Evolutionary conservation across 2,113 vertebrate species (phyloP).

Genomic region (Pygoscelis antarcticus): DNA sequence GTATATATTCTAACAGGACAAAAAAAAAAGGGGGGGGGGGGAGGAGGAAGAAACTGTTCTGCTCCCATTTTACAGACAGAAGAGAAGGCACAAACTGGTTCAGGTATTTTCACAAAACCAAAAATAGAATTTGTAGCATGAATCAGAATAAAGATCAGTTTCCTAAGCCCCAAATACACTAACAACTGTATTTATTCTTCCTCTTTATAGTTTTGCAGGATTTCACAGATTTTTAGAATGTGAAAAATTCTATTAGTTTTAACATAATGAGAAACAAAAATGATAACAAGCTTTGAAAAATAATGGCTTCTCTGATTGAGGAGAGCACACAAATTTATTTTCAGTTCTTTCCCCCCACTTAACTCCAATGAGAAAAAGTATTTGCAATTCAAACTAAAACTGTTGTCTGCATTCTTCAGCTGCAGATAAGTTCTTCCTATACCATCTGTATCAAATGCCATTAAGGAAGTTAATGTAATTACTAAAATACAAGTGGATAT

Average conservation of each 20-base stretch:
- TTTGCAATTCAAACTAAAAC: conserved; percentile 1
- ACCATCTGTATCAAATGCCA: conserved; percentile 57
- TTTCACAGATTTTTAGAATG: background rate
- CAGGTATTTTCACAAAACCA: background rate
- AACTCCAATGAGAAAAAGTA: conserved; percentile 4
- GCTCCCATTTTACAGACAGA: background rate
- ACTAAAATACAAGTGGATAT: conserved; percentile 66
- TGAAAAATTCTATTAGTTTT: background rate
- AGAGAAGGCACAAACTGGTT: background rate
- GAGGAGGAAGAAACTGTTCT: background rate
- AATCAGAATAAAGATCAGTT: background rate
- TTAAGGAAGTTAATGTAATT: conserved; percentile 63
- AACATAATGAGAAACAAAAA: background rate
- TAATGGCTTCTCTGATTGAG: background rate
- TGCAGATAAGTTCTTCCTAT: conserved; percentile 27
- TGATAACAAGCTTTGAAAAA: background rate
- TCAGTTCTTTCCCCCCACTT: background rate
- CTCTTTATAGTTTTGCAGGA: background rate
- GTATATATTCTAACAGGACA: background rate
- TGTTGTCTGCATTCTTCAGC: conserved; percentile 42
- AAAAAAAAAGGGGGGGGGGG: background rate
- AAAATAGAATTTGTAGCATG: background rate
- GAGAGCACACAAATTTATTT: background rate
- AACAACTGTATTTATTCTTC: background rate
- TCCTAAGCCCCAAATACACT: background rate